Base-by-base conservation (phyloP, 2,888 invertebrate genomes). In the Nymphalis polychloros region DNA sequence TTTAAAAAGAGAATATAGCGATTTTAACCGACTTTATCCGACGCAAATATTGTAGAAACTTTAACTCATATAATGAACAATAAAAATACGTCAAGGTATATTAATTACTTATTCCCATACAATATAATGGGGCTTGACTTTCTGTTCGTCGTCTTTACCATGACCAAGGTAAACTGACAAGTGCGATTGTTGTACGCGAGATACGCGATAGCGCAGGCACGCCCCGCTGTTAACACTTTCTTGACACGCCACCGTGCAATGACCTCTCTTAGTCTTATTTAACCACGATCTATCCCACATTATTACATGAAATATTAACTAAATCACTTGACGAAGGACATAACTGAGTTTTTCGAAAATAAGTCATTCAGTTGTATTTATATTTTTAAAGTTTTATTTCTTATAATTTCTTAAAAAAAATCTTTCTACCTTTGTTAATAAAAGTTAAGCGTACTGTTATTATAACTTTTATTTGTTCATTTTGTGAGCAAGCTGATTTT, bases 171-270 rank as follows among this genome's bases (percentile, higher is more conserved):
- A 67, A 79, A 79, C 87, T 86, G 86, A 86, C 87, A 87, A 88
- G 86, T 86, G 84, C 86, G 87, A 87, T 87, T 79, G 79, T 80
- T 62, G 50, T 62, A 55, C 48, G 31, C 48, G 76, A 86, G 88
- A 88, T 89, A 84, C 82, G 77, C 88, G 88, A 89, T 88, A 89
- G 86, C 84, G 78, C 84, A 85, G 85, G 84, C 84, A 85, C 84
- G 84, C 85, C 85, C 84, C 78, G 81, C 78, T 85, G 85, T 86
- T 88, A 88, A 87, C 87, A 86, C 88, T 83, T 84, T 82, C 84
- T 78, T 72, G 75, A 79, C 86, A 88, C 87, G 87, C 85, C 74
- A 87, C 76, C 73, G 83, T 78, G 76, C 85, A 78, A 80, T 79
- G 86, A 76, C 71, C 74, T 71, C 19, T 6, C 55, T 27, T 41